These are phyloP conservation scores for Lithophane socia DNA, from an alignment of 2,888 invertebrate species.

Conservation along the genomic window DNA sequence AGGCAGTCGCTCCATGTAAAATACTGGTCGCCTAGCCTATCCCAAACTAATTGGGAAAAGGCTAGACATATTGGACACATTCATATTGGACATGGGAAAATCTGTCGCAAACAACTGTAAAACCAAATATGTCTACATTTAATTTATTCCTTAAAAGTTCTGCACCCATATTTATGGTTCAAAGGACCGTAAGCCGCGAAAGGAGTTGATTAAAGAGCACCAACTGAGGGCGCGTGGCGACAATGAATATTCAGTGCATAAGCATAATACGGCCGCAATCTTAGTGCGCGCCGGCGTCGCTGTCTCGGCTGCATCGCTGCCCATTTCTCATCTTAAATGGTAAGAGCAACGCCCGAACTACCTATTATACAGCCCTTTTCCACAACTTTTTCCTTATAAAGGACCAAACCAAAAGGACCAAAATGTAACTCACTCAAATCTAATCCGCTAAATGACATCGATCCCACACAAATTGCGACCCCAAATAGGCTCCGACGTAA, in stretches of 20 bases:
- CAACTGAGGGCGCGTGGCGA: constrained; percentile 76
- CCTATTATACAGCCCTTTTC: constrained; percentile 63
- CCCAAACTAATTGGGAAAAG: not conserved
- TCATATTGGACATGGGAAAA: not conserved
- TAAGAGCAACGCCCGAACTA: constrained; percentile 77
- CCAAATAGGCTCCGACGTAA: constrained; percentile 55
- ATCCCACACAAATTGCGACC: constrained; percentile 50
- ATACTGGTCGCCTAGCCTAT: not conserved
- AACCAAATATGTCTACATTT: constrained; percentile 8
- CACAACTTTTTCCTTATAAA: constrained; percentile 33
- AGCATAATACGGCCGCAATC: constrained; percentile 85
- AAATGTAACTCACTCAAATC: constrained; percentile 41
- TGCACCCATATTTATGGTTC: constrained; percentile 32
- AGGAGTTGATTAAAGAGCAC: constrained; percentile 85
- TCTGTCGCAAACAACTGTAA: not conserved
- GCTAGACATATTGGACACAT: not conserved
- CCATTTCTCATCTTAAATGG: constrained; percentile 88
- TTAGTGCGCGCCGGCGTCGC: constrained; percentile 75
- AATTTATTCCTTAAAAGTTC: constrained; percentile 22
- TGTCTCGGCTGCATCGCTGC: constrained; percentile 83
- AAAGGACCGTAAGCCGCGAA: constrained; percentile 65
- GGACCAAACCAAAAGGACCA: constrained; percentile 25
- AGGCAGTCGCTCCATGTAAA: not conserved
- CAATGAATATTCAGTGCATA: constrained; percentile 87
- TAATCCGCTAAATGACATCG: constrained; percentile 59